Evolutionary conservation across 2,888 invertebrate genomes (phyloP).

Genomic region (Cataglyphis rosenhaueri): DNA sequence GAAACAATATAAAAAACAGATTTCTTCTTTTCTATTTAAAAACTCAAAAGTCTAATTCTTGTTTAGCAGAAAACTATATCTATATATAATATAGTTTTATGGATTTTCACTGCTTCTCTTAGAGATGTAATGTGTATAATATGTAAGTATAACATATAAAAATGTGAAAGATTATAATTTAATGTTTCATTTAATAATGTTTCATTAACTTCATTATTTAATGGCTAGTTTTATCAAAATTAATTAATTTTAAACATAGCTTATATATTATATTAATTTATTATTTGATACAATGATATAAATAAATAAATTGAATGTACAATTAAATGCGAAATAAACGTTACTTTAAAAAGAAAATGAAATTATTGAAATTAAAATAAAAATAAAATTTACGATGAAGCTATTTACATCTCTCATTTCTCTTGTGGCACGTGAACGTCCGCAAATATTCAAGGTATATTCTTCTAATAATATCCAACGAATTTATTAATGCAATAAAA

Average conservation of each 20-base stretch:
- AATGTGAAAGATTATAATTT: background rate
- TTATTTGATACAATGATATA: background rate
- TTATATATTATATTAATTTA: background rate
- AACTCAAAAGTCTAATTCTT: background rate
- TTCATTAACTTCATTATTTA: background rate
- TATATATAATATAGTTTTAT: too few species aligned
- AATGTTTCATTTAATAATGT: background rate
- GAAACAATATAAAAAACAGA: too few species aligned
- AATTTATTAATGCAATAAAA: constrained; percentile 39
- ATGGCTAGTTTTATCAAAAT: background rate
- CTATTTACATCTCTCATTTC: constrained; percentile 26
- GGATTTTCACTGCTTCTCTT: background rate
- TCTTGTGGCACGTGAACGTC: constrained; percentile 1
- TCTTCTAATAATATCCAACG: constrained; percentile 34
- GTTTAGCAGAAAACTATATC: background rate
- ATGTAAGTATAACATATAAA: background rate
- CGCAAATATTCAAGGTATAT: constrained; percentile 18
- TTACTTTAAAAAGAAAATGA: constrained; percentile 29
- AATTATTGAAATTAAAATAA: constrained; percentile 33
- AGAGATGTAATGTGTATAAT: background rate
- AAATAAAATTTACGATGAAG: constrained; percentile 25
- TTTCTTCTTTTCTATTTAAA: background rate
- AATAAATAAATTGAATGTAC: background rate
- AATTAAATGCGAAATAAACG: constrained; percentile 33
- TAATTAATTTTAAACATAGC: background rate